Evolutionary conservation across 2,797 vertebrate species (phyloP).

Genomic region (Bothrops alternatus): DNA sequence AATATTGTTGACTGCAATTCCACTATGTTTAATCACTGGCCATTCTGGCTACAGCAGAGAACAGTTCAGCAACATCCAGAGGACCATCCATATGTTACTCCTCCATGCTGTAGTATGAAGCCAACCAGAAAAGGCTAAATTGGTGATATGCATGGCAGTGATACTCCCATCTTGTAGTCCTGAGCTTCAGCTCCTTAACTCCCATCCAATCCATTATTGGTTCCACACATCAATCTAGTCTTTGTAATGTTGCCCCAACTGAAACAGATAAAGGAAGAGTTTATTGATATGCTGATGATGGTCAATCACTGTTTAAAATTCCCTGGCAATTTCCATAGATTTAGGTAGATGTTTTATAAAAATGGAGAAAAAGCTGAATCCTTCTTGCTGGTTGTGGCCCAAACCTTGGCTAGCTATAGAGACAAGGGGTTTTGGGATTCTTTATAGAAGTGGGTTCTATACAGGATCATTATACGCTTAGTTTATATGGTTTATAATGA

Average conservation of each 20-base stretch:
- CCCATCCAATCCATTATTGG: neutral
- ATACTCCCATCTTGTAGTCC: neutral
- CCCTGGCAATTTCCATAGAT: neutral
- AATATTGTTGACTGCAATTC: neutral
- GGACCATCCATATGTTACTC: no score
- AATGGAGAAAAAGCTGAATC: neutral
- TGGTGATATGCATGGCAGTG: neutral
- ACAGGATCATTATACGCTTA: neutral
- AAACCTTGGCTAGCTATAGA: neutral
- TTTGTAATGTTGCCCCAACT: neutral
- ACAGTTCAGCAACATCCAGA: neutral
- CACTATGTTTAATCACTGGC: neutral
- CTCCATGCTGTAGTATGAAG: neutral
- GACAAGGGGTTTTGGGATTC: neutral
- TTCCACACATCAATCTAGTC: neutral
- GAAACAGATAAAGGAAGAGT: neutral
- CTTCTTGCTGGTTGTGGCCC: neutral
- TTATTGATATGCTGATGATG: neutral
- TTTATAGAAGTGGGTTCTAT: neutral
- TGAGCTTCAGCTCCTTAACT: neutral
- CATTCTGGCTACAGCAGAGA: neutral
- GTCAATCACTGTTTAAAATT: neutral
- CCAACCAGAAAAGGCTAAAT: neutral
- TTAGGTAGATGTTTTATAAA: neutral
- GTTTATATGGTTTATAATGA: neutral